These are phyloP conservation scores for Heliconius congener DNA, from an alignment of 1,140 invertebrate genomes.

Conservation along the genomic window DNA sequence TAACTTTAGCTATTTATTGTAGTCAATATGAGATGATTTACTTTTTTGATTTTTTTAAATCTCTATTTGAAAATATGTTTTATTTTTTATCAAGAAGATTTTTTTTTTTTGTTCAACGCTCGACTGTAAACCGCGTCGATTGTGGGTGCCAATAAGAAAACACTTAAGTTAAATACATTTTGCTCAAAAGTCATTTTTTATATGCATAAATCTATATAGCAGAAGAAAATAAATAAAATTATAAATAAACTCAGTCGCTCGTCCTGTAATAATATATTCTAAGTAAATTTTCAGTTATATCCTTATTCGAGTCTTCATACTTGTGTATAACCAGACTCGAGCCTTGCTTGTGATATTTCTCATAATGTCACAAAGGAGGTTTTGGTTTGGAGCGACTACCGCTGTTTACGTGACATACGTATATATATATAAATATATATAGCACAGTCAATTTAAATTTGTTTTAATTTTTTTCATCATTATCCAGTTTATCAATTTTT, in stretches of 20 bases:
- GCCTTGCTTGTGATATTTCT: conserved; percentile 13
- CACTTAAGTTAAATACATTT: too few species aligned
- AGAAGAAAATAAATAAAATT: too few species aligned
- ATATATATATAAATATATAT: not conserved
- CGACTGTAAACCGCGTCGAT: too few species aligned
- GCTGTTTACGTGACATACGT: not conserved
- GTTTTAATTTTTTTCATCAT: too few species aligned
- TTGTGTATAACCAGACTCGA: conserved; percentile 5
- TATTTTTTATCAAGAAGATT: too few species aligned
- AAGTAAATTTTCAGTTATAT: not conserved
- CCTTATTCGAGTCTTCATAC: conserved; percentile 14
- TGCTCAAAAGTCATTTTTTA: too few species aligned
- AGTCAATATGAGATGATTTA: not conserved
- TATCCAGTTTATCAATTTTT: too few species aligned
- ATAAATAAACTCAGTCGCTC: not conserved
- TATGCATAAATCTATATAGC: too few species aligned
- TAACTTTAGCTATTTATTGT: not conserved
- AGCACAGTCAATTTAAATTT: too few species aligned
- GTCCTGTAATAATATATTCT: not conserved
- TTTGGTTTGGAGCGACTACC: conserved; percentile 8
- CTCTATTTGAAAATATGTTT: too few species aligned
- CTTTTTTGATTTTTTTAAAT: not conserved
- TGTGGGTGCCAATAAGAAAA: too few species aligned
- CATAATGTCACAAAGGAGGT: conserved; percentile 26
- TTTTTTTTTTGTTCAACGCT: too few species aligned